Conservation (phyloP, 2,113 vertebrate species). For the Calidris pugnax region DNA sequence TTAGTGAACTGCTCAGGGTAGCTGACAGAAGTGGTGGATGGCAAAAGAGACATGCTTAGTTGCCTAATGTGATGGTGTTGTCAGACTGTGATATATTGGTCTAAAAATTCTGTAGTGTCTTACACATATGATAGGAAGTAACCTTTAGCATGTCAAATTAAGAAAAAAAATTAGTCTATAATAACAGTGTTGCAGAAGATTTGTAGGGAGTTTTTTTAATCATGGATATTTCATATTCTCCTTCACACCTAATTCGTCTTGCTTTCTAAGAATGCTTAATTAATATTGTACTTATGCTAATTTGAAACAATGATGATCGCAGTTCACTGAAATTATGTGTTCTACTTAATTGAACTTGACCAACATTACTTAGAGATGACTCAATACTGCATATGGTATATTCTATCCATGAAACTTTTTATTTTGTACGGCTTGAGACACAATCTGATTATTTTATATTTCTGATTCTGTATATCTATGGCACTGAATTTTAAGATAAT, state of each 20-base stretch:
- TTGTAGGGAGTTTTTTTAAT: slow-evolving; percentile 48
- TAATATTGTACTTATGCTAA: slow-evolving; percentile 60
- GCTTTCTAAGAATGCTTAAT: slow-evolving; percentile 59
- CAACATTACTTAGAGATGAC: slow-evolving; percentile 8
- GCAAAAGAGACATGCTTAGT: not conserved
- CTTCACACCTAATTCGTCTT: slow-evolving; percentile 35
- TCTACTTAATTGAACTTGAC: slow-evolving; percentile 57
- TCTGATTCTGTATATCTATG: not conserved
- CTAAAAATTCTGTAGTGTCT: not conserved
- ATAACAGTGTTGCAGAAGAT: not conserved
- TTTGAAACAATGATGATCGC: slow-evolving; percentile 39
- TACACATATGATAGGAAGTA: not conserved
- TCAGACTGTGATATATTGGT: not conserved
- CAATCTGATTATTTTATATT: not conserved
- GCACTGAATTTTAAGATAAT: not conserved
- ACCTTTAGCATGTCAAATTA: not conserved
- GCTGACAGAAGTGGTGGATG: not conserved
- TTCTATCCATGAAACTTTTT: not conserved
- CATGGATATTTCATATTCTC: not conserved
- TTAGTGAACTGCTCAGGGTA: not conserved
- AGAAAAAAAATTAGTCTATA: not conserved
- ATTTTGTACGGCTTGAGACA: not conserved
- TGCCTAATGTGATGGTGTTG: not conserved
- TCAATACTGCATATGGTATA: not conserved
- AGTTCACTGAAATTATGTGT: slow-evolving; percentile 40